phyloP scores from a whole-genome alignment of 1,140 invertebrate species.

The Drosophila biarmipes region DNA sequence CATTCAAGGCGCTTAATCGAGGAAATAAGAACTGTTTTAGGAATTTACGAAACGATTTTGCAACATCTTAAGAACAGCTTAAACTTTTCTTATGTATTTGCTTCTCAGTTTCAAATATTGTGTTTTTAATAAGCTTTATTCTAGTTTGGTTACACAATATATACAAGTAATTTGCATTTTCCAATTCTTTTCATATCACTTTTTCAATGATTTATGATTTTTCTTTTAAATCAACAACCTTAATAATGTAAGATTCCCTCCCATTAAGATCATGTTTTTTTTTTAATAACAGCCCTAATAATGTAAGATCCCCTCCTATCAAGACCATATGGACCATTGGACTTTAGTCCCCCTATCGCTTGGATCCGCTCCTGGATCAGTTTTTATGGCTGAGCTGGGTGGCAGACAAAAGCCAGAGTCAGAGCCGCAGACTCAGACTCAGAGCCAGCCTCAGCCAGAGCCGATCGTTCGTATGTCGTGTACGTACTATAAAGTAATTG shows the following conservation, averaged over 20 bases:
- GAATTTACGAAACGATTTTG: too few relatives aligned
- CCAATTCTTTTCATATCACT: too few relatives aligned
- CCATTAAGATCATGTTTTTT: neutral
- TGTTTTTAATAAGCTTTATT: too few relatives aligned
- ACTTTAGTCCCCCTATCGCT: neutral
- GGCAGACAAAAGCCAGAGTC: slow-evolving; percentile 16
- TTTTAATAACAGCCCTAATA: too few relatives aligned
- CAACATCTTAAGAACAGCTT: too few relatives aligned
- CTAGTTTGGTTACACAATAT: too few relatives aligned
- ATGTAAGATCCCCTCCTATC: neutral
- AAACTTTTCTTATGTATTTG: too few relatives aligned
- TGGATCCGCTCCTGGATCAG: slow-evolving; percentile 46
- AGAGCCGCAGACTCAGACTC: neutral
- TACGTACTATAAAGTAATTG: slow-evolving; percentile 82
- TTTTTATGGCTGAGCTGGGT: slow-evolving; percentile 27
- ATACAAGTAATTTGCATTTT: too few relatives aligned
- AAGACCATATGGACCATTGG: neutral
- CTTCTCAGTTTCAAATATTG: too few relatives aligned
- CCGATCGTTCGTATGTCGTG: slow-evolving; percentile 70
- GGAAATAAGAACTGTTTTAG: neutral
- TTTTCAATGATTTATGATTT: too few relatives aligned
- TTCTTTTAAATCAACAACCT: too few relatives aligned
- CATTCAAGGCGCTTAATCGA: slow-evolving; percentile 3
- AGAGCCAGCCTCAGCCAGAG: neutral
- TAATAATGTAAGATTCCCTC: neutral